Evolutionary conservation across 2,797 vertebrate species (phyloP), one percentile per base, ranked within the genome.

Genomic region (Labeo calbasu): DNA sequence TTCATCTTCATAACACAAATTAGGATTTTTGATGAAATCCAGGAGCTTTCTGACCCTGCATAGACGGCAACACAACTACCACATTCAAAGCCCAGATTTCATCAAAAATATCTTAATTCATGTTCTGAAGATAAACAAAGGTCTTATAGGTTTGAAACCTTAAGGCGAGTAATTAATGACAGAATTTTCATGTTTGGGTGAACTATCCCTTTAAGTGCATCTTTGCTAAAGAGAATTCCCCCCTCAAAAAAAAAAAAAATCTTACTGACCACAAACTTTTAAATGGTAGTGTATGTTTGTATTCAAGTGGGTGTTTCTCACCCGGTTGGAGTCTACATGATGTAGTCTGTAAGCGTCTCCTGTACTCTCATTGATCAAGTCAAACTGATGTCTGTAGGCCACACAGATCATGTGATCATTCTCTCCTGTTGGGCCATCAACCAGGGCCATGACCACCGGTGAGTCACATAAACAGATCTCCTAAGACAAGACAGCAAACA

Each of bases 331-430:
- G 72, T 99, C 98, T 53, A 98, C 94, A 0, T 99, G 96, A 89
- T 99, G 98, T 84, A 99, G 91, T 88, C 96, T 89, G 88, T 96
- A 99, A 84, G 96, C 96, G 63, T 99, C 98, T 10, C 98, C 98
- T 0, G 98, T 99, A 94, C 98, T 99, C 94, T 99, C 98, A 17
- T 97, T 99, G 91, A 99, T 96, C 91, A 99, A 93, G 88, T 99
- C 98, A 83, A 99, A 99, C 90, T 99, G 98, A 89, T 99, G 98
- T 57, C 96, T 97, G 91, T 99, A 99, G 0, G 96, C 98, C 88
- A 99, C 98, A 14, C 98, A 99, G 91, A 99, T 99, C 95, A 98
- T 97, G 86, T 99, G 99, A 95, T 99, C 97, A 5, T 97, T 98
- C 82, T 99, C 98, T 43, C 96, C 97, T 0, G 96, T 96, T 0